Evolutionary conservation across 2,113 vertebrate genomes (phyloP).

Genomic region (Seriola rivoliana): DNA sequence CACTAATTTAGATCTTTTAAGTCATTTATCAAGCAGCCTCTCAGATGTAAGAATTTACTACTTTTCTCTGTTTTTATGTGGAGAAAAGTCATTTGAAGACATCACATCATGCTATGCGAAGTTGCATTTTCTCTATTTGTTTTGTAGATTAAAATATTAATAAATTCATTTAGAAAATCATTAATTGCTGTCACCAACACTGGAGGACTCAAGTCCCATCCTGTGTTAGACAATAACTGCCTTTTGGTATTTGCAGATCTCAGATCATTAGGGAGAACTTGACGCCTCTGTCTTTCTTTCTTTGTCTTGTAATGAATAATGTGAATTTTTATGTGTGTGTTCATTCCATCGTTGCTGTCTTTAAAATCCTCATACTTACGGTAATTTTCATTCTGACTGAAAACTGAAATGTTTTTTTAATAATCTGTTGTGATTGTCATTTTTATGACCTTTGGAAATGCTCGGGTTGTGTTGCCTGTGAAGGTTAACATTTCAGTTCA

Average conservation of each 20-base stretch:
- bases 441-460: neutral
- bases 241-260: no score
- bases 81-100: no score
- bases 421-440: neutral
- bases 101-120: no score
- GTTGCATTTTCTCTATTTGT: no score
- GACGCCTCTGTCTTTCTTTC: no score
- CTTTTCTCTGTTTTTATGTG: neutral
- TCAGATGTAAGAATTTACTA: neutral
- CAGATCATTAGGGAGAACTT: neutral
- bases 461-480: neutral
- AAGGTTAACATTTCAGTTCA: no score
- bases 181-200: neutral
- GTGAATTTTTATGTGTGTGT: conserved; percentile 10
- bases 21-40: neutral
- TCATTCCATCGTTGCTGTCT: neutral
- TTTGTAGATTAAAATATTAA: neutral
- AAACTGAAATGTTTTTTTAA: neutral
- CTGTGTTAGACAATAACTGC: no score
- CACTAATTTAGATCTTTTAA: neutral
- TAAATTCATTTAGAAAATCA: neutral
- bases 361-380: neutral
- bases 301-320: neutral
- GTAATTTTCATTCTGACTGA: neutral
- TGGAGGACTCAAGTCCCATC: no score